Evolutionary conservation across 2,113 vertebrate genomes (phyloP).

Genomic region (Scopus umbretta): DNA sequence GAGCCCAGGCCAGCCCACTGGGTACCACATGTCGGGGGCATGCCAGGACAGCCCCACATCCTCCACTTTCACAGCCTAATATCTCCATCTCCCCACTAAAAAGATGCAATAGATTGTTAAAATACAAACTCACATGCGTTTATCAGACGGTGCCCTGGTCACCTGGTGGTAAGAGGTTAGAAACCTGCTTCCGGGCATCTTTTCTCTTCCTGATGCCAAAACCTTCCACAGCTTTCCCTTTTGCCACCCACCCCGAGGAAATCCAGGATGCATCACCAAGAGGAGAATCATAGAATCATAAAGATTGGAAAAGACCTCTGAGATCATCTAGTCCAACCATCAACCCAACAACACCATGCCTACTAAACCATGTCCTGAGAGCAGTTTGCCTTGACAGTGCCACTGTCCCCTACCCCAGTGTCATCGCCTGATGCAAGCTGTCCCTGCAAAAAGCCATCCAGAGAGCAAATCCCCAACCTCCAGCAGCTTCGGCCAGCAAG

Average conservation of each 20-base stretch:
- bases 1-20: not conserved
- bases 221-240: not conserved
- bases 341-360: too few species aligned
- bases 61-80: not conserved
- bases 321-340: too few species aligned
- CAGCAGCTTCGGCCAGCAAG: not conserved
- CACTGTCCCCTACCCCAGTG: not conserved
- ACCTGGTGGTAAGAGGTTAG: not conserved
- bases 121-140: not conserved
- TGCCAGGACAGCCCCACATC: too few species aligned
- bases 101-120: not conserved
- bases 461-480: not conserved
- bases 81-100: not conserved
- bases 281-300: too few species aligned
- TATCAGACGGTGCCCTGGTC: not conserved
- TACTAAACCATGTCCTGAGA: too few species aligned
- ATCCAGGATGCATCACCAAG: not conserved
- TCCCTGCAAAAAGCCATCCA: not conserved
- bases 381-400: not conserved
- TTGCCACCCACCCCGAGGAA: not conserved
- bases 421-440: accelerated
- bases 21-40: accelerated
- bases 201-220: not conserved
- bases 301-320: too few species aligned
- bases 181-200: not conserved